These are phyloP conservation scores for Apis florea DNA, from an alignment of 1,140 invertebrate species.

Conservation along the genomic window DNA sequence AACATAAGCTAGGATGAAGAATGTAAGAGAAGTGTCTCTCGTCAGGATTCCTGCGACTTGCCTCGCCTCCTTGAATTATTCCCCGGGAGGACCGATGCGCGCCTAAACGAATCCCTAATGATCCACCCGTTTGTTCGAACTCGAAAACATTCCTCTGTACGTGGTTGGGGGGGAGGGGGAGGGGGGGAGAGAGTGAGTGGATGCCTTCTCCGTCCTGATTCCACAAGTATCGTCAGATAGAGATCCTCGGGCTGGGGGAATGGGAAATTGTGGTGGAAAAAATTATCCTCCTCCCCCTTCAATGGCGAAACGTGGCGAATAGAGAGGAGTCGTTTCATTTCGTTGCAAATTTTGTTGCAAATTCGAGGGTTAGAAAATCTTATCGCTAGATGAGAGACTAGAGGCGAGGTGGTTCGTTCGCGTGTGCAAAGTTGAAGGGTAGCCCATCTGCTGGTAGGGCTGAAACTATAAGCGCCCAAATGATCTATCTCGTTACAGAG, in stretches of 20 bases:
- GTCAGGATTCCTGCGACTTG: conserved; percentile 60
- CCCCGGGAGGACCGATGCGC: conserved; percentile 55
- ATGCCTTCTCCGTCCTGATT: no score
- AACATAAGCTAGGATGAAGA: conserved; percentile 81
- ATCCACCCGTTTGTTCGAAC: conserved; percentile 57
- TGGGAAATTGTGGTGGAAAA: conserved; percentile 3
- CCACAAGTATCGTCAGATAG: no score
- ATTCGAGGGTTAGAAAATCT: neutral
- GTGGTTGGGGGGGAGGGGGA: neutral
- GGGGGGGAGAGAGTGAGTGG: no score
- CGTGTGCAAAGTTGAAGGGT: conserved; percentile 60
- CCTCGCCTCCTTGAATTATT: conserved; percentile 62
- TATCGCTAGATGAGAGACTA: neutral
- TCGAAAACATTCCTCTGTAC: conserved; percentile 49
- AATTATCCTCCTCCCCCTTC: no score
- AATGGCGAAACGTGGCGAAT: no score
- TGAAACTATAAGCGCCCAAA: conserved; percentile 71
- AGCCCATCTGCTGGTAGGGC: conserved; percentile 33
- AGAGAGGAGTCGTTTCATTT: no score
- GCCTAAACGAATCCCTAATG: conserved; percentile 60
- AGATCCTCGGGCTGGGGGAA: no score
- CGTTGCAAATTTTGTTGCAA: neutral
- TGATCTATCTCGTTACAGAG: conserved; percentile 78
- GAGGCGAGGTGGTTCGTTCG: conserved; percentile 49
- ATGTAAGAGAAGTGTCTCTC: conserved; percentile 71